Conservation (phyloP, 1,140 invertebrate species). For the Trichonephila clavata region DNA sequence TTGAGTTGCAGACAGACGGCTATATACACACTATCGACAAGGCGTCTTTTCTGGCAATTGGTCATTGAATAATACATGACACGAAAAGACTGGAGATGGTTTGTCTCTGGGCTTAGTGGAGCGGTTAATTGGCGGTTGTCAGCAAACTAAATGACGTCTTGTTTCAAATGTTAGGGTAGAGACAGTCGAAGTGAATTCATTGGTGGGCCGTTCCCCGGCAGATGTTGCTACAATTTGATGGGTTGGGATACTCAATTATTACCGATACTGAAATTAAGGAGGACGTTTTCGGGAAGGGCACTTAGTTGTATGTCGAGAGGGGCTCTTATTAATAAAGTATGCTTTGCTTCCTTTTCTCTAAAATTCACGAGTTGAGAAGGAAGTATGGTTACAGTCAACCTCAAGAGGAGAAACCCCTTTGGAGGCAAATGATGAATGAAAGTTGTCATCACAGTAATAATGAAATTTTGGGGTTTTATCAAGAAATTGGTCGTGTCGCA, state of each 20-base stretch:
- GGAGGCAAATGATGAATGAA: background rate
- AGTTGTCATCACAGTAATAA: background rate
- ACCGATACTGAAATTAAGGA: conserved; percentile 19
- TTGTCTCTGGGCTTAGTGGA: conserved; percentile 35
- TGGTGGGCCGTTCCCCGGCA: background rate
- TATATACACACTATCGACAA: background rate
- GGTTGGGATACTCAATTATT: conserved; percentile 30
- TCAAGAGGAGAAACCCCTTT: background rate
- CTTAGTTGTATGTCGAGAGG: background rate
- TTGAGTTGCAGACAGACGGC: background rate
- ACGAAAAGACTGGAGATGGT: conserved; percentile 2
- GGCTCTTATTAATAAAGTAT: conserved; percentile 3
- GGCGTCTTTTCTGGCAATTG: background rate
- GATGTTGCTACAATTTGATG: conserved; percentile 30
- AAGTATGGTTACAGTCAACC: background rate
- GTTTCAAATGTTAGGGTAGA: conserved; percentile 20
- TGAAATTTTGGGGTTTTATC: background rate
- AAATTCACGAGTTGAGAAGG: background rate
- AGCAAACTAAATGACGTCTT: conserved; percentile 64
- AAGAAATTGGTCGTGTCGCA: no score
- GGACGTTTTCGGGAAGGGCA: conserved; percentile 6
- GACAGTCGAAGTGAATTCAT: conserved; percentile 19
- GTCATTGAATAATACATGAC: conserved; percentile 70
- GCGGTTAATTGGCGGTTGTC: conserved; percentile 65
- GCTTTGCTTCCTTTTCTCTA: background rate